Evolutionary conservation across 2,113 vertebrate genomes (phyloP).

Genomic region (Urocolius indicus): DNA sequence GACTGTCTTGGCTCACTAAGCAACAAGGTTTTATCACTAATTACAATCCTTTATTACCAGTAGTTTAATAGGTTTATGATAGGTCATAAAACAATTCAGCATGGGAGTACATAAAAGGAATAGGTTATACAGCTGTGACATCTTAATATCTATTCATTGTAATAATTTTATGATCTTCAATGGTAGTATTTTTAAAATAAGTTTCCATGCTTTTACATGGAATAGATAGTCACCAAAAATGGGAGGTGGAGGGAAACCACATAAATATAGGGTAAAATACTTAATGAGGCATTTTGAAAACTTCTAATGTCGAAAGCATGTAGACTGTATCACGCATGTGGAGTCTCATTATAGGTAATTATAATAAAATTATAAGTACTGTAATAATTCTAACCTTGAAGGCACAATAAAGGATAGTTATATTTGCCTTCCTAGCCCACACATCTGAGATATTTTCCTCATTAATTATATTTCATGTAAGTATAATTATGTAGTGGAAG

Average conservation of each 20-base stretch:
- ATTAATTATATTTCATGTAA: conserved; percentile 80
- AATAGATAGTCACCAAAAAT: conserved; percentile 59
- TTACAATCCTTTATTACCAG: conserved; percentile 93
- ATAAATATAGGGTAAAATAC: conserved; percentile 86
- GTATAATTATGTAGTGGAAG: conserved; percentile 69
- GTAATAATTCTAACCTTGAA: conserved; percentile 88
- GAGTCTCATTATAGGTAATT: conserved; percentile 89
- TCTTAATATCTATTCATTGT: conserved; percentile 90
- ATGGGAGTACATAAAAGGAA: conserved; percentile 85
- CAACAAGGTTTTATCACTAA: conserved; percentile 94
- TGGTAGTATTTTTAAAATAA: conserved; percentile 73
- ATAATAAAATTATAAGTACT: conserved; percentile 86
- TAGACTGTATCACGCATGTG: conserved; percentile 81
- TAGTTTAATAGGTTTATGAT: conserved; percentile 93
- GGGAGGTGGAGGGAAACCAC: conserved; percentile 69
- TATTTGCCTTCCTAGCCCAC: conserved; percentile 76
- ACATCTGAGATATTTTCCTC: conserved; percentile 76
- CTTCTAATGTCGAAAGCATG: conserved; percentile 83
- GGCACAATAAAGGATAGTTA: conserved; percentile 76
- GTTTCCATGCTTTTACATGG: conserved; percentile 71
- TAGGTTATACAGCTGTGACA: conserved; percentile 88
- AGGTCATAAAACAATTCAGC: conserved; percentile 92
- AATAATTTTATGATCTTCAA: conserved; percentile 86
- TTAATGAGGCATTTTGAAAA: conserved; percentile 84
- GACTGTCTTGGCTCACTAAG: conserved; percentile 90